Evolutionary conservation across 1,140 invertebrate species (phyloP).

Genomic region (Tachypleus tridentatus): DNA sequence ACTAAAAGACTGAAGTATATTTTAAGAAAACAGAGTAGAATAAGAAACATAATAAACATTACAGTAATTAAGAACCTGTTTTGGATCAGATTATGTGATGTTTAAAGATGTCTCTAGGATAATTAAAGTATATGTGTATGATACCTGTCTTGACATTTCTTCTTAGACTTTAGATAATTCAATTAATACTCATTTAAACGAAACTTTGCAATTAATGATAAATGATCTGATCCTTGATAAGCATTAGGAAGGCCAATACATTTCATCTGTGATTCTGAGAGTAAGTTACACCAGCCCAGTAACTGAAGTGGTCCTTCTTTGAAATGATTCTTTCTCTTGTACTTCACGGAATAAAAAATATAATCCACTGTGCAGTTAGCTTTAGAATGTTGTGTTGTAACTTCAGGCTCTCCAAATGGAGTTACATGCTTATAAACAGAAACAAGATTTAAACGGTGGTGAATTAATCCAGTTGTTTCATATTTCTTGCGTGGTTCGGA

Average conservation of each 20-base stretch:
- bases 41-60: too few relatives aligned
- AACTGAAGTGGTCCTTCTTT: neutral
- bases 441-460: slow-evolving; percentile 30
- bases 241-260: slow-evolving; percentile 23
- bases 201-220: slow-evolving; percentile 22
- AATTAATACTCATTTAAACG: neutral
- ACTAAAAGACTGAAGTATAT: too few relatives aligned
- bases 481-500: neutral
- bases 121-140: neutral
- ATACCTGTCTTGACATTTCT: neutral
- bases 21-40: too few relatives aligned
- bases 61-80: too few relatives aligned
- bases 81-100: too few relatives aligned
- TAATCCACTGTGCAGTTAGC: slow-evolving; percentile 32
- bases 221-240: slow-evolving; percentile 23
- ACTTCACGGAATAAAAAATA: slow-evolving; percentile 29
- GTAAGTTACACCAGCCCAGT: slow-evolving; percentile 9
- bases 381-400: slow-evolving; percentile 29
- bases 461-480: slow-evolving; percentile 19
- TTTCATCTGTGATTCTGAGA: slow-evolving; percentile 4
- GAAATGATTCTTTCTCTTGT: neutral
- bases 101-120: neutral
- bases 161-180: neutral
- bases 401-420: slow-evolving; percentile 13
- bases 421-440: slow-evolving; percentile 30